Percentiles rank a stretch among this genome's conserved stretches.
These are phyloP conservation scores for Xiphorhynchus erythropygius DNA, from an alignment of 2,797 vertebrate genomes.

Conservation along the genomic window DNA sequence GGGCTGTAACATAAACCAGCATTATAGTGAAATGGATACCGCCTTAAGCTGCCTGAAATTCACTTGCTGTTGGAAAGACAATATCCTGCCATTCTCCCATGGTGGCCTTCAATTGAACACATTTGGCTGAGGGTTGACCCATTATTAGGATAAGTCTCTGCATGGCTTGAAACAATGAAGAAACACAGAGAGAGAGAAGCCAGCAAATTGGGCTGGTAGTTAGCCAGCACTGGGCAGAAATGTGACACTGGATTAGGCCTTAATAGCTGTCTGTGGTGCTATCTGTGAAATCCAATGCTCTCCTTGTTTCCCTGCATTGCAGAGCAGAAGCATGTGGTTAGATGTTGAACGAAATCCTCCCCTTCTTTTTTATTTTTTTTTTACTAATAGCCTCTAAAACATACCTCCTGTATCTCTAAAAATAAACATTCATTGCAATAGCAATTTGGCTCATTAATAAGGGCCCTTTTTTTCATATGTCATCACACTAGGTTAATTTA, in stretches of 20 bases:
- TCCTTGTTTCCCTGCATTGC: slow-evolving; percentile 52
- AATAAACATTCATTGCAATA: slow-evolving; percentile 1
- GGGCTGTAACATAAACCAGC: slow-evolving; percentile 85
- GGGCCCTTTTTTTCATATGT: not conserved
- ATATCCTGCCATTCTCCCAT: slow-evolving; percentile 85
- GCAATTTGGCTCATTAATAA: slow-evolving; percentile 8
- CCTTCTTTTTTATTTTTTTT: not conserved
- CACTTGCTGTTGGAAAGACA: slow-evolving; percentile 86
- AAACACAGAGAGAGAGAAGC: slow-evolving; percentile 72
- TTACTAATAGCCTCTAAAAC: not conserved
- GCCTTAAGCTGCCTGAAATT: slow-evolving; percentile 82
- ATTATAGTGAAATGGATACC: slow-evolving; percentile 85
- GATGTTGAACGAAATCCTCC: slow-evolving; percentile 5
- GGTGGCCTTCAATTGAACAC: slow-evolving; percentile 83
- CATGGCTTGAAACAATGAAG: slow-evolving; percentile 79
- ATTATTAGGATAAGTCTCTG: slow-evolving; percentile 80
- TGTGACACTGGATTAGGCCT: slow-evolving; percentile 76
- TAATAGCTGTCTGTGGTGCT: slow-evolving; percentile 78
- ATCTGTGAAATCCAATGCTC: slow-evolving; percentile 73
- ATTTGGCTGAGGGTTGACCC: slow-evolving; percentile 81
- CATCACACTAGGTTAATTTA: slow-evolving; percentile 58
- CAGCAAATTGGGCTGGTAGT: slow-evolving; percentile 78
- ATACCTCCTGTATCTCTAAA: not conserved
- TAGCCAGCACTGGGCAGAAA: slow-evolving; percentile 75
- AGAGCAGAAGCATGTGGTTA: slow-evolving; percentile 49